A percentile compares a stretch with the other conserved stretches of the same genome.
Conservation (phyloP, 1,140 invertebrate genomes). For the Drosophila willistoni region DNA sequence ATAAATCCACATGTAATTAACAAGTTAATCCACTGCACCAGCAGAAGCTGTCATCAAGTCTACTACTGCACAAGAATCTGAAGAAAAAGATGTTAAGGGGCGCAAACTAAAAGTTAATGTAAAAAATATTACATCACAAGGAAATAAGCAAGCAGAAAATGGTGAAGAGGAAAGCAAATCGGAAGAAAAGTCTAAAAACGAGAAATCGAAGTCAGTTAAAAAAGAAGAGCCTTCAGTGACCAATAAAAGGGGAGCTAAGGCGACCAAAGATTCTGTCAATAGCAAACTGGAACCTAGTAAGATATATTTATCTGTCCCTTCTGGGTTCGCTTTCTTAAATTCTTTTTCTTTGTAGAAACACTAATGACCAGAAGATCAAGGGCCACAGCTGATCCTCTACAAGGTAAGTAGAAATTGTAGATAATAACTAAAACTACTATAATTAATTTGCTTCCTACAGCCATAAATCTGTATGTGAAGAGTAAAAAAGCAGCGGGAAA, state of each 20-base stretch:
- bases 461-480: conserved; percentile 47
- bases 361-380: neutral
- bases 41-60: too few species aligned
- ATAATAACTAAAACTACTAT: neutral
- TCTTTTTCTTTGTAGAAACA: neutral
- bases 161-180: too few species aligned
- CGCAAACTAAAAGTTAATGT: too few species aligned
- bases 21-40: too few species aligned
- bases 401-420: conserved; percentile 23
- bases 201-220: neutral
- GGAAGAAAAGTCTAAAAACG: too few species aligned
- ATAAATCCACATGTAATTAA: too few species aligned
- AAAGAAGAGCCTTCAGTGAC: neutral
- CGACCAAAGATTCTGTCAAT: neutral
- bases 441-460: conserved; percentile 4
- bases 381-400: conserved; percentile 1
- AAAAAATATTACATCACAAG: too few species aligned
- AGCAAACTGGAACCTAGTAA: neutral
- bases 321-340: neutral
- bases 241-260: neutral
- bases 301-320: neutral
- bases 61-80: too few species aligned
- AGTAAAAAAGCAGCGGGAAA: conserved; percentile 42
- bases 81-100: too few species aligned
- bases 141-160: too few species aligned